Percentiles rank a stretch among this genome's conserved stretches.
Evolutionary conservation across 2,888 invertebrate species (phyloP).

Genomic region (Chrysolina oricalcia): DNA sequence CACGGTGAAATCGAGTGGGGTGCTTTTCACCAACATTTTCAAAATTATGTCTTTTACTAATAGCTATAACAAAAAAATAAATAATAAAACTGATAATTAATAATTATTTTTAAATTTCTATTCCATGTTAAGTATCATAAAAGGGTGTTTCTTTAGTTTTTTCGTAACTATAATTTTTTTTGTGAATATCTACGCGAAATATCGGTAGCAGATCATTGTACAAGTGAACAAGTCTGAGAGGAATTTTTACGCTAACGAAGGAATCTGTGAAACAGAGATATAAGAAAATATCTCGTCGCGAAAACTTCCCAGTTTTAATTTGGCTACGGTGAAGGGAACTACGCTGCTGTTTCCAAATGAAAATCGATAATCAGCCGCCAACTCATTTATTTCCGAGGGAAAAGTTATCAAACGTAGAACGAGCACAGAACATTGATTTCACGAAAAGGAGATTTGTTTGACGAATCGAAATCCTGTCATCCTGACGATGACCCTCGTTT

Average conservation of each 20-base stretch:
- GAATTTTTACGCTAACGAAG: conserved; percentile 62
- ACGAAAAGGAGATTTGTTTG: not conserved
- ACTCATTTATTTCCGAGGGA: conserved; percentile 22
- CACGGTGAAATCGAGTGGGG: too few species aligned
- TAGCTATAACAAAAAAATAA: too few species aligned
- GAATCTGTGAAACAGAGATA: conserved; percentile 61
- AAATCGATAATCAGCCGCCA: conserved; percentile 52
- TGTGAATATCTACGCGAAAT: not conserved
- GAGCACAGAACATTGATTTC: not conserved
- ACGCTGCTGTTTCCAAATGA: conserved; percentile 56
- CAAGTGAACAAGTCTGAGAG: not conserved
- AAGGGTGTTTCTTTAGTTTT: too few species aligned
- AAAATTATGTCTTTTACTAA: too few species aligned
- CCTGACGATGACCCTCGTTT: conserved; percentile 35
- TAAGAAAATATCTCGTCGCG: conserved; percentile 66
- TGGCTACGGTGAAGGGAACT: conserved; percentile 61
- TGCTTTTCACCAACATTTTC: too few species aligned
- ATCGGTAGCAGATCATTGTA: not conserved
- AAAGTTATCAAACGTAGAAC: conserved; percentile 6
- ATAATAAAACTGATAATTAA: too few species aligned
- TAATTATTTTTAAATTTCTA: too few species aligned
- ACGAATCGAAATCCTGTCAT: conserved; percentile 5
- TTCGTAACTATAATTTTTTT: conserved; percentile 4
- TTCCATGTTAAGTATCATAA: too few species aligned
- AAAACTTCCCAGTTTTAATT: conserved; percentile 70